phyloP scores from a whole-genome alignment of 2,113 vertebrate species.

The Reinhardtius hippoglossoides region DNA sequence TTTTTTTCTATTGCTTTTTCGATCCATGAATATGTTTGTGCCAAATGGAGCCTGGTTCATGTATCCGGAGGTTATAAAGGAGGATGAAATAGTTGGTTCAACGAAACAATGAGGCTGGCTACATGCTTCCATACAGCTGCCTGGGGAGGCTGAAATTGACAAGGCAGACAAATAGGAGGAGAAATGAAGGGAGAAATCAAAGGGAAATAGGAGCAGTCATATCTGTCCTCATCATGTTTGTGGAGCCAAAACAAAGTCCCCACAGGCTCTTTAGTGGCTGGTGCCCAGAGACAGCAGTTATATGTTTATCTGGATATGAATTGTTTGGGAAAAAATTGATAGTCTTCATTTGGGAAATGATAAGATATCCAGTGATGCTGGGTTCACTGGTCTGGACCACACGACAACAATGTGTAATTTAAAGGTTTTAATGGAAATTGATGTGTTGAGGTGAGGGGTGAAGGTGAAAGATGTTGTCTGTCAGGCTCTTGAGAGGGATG shows the following conservation, averaged over 20 bases:
- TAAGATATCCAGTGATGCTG: not conserved
- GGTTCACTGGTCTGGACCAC: not conserved
- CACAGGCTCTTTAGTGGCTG: constrained; percentile 29
- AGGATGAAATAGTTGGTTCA: constrained; percentile 67
- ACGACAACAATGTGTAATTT: not conserved
- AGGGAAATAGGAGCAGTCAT: constrained; percentile 45
- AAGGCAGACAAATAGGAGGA: constrained; percentile 57
- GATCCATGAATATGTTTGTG: constrained; percentile 22
- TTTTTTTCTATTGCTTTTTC: constrained; percentile 48
- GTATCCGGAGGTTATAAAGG: constrained; percentile 60
- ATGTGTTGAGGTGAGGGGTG: too few relatives aligned
- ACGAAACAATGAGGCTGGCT: constrained; percentile 63
- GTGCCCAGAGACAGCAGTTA: constrained; percentile 30
- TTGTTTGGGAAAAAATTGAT: not conserved
- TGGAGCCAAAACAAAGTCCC: constrained; percentile 46
- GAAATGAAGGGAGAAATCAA: constrained; percentile 59
- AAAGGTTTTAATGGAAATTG: too few relatives aligned
- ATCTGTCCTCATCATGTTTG: constrained; percentile 55
- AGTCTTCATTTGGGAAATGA: not conserved
- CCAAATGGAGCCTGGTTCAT: constrained; percentile 45
- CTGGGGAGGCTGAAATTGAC: constrained; percentile 58
- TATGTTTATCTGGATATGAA: constrained; percentile 16
- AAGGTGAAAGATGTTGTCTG: too few relatives aligned
- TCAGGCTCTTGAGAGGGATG: too few relatives aligned
- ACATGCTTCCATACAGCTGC: constrained; percentile 36